A percentile compares a stretch with the other conserved stretches of the same genome.
These are phyloP conservation scores for Mionectes macconnelli DNA, from an alignment of 2,113 vertebrate genomes.

Conservation along the genomic window DNA sequence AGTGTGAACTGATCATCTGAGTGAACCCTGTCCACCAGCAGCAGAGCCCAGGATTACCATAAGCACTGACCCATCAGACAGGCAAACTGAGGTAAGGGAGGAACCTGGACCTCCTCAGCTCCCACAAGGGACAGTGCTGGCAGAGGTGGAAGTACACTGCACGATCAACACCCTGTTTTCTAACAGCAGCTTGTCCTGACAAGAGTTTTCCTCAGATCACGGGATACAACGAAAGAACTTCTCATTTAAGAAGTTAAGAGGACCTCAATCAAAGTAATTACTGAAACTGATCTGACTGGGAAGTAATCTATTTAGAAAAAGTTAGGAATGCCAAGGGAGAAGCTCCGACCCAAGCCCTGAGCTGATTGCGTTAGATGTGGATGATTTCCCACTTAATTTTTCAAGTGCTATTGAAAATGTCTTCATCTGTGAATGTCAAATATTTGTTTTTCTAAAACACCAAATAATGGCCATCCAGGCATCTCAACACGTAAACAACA, in stretches of 20 bases:
- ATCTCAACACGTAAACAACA: background rate
- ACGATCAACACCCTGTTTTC: background rate
- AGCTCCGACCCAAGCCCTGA: background rate
- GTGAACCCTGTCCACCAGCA: background rate
- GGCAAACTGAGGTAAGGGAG: background rate
- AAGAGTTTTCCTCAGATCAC: background rate
- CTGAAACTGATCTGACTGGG: conserved; percentile 14
- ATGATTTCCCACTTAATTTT: conserved; percentile 6
- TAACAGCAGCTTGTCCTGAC: background rate
- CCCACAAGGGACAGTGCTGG: fast-evolving
- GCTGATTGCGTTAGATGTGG: background rate
- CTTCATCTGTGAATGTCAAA: conserved; percentile 16
- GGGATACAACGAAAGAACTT: background rate
- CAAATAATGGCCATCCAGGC: background rate
- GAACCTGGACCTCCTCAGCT: fast-evolving
- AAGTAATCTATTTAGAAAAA: conserved; percentile 31
- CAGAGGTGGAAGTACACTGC: background rate
- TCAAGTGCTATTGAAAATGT: conserved; percentile 29
- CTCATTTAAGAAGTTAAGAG: background rate
- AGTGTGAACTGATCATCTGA: background rate
- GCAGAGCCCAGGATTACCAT: fast-evolving
- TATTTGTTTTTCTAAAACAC: conserved; percentile 19
- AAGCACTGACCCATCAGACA: background rate
- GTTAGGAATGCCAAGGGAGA: background rate
- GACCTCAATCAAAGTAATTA: conserved; percentile 1